These are phyloP conservation scores for Lamellibrachia columna DNA, from an alignment of 2,888 invertebrate species.

Conservation along the genomic window DNA sequence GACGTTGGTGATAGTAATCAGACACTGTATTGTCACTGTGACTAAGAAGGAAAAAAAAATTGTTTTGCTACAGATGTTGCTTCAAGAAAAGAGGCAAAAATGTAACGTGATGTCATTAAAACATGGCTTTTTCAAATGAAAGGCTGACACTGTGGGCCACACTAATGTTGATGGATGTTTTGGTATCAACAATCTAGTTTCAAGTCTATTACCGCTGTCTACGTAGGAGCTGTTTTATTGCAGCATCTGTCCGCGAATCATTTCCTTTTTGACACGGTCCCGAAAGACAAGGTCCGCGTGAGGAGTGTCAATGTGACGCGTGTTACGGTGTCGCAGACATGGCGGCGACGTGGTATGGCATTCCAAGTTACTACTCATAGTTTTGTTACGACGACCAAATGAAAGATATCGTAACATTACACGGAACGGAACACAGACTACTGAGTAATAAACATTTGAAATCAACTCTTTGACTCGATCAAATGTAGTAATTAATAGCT, in stretches of 20 bases:
- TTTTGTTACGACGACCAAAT: not conserved
- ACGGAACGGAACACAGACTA: not conserved
- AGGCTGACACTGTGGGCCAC: not conserved
- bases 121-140: not conserved
- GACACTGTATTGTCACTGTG: not conserved
- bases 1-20: not conserved
- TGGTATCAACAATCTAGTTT: not conserved
- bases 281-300: not conserved
- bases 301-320: not conserved
- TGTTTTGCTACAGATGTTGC: not conserved
- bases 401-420: not conserved
- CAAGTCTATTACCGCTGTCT: not conserved
- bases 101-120: not conserved
- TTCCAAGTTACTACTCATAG: not conserved
- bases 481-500: not conserved
- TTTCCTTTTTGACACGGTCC: not conserved
- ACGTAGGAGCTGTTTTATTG: not conserved
- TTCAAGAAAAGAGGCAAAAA: not conserved
- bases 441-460: not conserved
- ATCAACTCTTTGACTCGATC: not conserved
- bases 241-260: not conserved
- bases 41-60: not conserved
- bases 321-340: not conserved
- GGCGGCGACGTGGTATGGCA: not conserved
- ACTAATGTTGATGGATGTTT: not conserved